Evolutionary conservation across 2,888 invertebrate genomes (phyloP).

Genomic region (Eilema depressum): DNA sequence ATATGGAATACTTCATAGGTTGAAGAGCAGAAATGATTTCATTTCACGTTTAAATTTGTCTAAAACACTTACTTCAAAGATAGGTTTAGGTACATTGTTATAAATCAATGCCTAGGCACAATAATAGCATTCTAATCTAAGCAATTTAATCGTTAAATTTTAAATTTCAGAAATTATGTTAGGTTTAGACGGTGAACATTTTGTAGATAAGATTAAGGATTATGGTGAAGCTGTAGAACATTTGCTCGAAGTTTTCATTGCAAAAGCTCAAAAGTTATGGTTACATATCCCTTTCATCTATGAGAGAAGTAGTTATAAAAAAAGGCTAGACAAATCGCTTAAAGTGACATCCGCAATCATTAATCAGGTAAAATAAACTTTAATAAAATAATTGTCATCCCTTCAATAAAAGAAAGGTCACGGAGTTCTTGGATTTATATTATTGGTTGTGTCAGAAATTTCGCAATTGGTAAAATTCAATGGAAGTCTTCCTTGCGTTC

Average conservation of each 20-base stretch:
- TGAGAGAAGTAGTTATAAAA: constrained; percentile 14
- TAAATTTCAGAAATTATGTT: constrained; percentile 25
- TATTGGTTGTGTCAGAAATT: no score
- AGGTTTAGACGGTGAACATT: constrained; percentile 12
- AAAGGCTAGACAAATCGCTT: not conserved
- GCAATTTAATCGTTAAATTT: not conserved
- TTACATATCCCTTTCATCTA: constrained; percentile 39
- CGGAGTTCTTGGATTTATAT: not conserved
- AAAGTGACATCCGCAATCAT: constrained; percentile 1
- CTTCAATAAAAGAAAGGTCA: not conserved
- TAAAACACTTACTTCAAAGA: no score
- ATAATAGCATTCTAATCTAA: not conserved
- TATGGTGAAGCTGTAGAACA: constrained; percentile 25
- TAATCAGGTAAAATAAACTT: constrained; percentile 3
- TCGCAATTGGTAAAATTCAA: no score
- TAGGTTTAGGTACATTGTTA: no score
- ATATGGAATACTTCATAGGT: no score
- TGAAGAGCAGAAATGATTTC: no score
- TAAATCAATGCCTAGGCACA: no score
- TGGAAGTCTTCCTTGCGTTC: no score
- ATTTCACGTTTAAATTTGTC: no score
- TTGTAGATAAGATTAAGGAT: not conserved
- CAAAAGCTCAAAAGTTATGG: constrained; percentile 35
- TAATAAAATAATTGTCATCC: not conserved
- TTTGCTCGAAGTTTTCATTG: constrained; percentile 26